These are phyloP conservation scores for Peromyscus attwateri DNA, from an alignment of 2,797 vertebrate species.

Conservation along the genomic window DNA sequence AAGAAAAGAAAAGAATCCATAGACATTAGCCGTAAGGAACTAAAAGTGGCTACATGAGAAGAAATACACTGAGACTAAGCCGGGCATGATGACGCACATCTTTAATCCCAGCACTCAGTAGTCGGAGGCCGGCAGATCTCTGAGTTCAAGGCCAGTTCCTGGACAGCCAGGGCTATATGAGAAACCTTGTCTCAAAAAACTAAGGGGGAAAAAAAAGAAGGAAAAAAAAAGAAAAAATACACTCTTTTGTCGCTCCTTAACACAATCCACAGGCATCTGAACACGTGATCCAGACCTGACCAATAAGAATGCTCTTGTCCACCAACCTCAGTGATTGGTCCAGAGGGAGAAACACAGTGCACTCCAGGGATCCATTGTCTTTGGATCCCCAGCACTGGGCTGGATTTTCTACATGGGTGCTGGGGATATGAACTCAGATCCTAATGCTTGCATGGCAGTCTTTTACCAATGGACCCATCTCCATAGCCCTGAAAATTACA, in stretches of 20 bases:
- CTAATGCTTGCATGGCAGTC: background rate
- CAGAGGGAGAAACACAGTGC: background rate
- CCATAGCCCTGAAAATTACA: background rate
- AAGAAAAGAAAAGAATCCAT: too few species aligned
- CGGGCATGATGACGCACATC: too few species aligned
- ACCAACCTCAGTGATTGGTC: background rate
- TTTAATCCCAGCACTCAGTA: too few species aligned
- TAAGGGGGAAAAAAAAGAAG: too few species aligned
- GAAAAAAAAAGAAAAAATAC: background rate
- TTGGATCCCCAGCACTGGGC: background rate
- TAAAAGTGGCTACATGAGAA: background rate
- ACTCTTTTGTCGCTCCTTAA: background rate
- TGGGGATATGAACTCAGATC: background rate
- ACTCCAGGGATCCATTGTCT: background rate
- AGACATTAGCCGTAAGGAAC: background rate
- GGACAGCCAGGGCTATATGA: too few species aligned
- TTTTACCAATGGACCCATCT: background rate
- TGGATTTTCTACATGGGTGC: background rate
- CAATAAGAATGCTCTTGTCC: background rate
- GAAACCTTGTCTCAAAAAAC: too few species aligned
- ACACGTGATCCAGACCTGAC: background rate
- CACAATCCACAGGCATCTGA: background rate
- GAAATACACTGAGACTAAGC: background rate
- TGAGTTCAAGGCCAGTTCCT: too few species aligned
- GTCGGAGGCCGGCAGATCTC: too few species aligned